phyloP scores from a whole-genome alignment of 1,140 invertebrate species.

The Drosophila pandora region DNA sequence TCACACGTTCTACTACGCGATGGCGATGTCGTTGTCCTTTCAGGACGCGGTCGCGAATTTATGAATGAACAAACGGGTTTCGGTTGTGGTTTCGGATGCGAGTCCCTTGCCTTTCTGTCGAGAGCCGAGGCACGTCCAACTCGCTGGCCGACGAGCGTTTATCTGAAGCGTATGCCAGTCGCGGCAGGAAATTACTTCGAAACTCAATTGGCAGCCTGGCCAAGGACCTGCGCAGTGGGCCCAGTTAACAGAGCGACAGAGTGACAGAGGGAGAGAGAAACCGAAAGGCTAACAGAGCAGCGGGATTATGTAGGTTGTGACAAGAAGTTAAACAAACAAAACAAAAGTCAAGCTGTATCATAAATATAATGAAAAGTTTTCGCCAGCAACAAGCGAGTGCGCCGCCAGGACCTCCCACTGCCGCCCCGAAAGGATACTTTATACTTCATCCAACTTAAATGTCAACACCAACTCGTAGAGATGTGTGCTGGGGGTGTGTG shows the following conservation, averaged over 20 bases:
- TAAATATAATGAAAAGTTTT: slow-evolving; percentile 68
- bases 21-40: slow-evolving; percentile 63
- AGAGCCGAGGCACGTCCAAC: slow-evolving; percentile 36
- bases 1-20: slow-evolving; percentile 13
- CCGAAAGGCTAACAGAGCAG: slow-evolving; percentile 2
- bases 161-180: slow-evolving; percentile 69
- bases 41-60: slow-evolving; percentile 46
- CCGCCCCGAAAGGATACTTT: slow-evolving; percentile 29
- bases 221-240: slow-evolving; percentile 57
- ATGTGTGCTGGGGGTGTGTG: slow-evolving; percentile 12
- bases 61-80: slow-evolving; percentile 43
- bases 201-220: slow-evolving; percentile 64
- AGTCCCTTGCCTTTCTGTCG: no score
- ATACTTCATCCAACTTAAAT: slow-evolving; percentile 54
- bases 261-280: slow-evolving; percentile 18
- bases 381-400: slow-evolving; percentile 57
- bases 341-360: slow-evolving; percentile 75
- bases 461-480: slow-evolving; percentile 44
- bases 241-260: slow-evolving; percentile 23
- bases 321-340: slow-evolving; percentile 78
- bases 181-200: slow-evolving; percentile 66
- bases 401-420: background rate
- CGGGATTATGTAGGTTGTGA: slow-evolving; percentile 59
- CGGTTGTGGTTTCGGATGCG: background rate
- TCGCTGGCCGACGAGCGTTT: slow-evolving; percentile 61